Percentiles rank a stretch among this genome's conserved stretches.
Evolutionary conservation across 2,888 invertebrate genomes (phyloP).

Genomic region (Eupelmus urozonus): DNA sequence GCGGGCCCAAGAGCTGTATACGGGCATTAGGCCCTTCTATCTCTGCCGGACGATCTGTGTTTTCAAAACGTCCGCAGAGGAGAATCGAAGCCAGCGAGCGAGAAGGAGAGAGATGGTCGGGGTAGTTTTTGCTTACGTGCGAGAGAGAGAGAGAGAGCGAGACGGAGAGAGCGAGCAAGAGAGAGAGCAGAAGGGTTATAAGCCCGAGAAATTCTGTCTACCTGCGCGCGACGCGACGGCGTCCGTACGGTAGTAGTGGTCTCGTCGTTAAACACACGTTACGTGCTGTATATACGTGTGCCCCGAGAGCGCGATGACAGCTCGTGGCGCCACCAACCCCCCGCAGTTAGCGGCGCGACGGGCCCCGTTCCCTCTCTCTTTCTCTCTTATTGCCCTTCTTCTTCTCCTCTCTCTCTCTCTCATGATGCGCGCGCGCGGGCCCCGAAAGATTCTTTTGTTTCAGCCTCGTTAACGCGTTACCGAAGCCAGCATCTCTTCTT

Average conservation of each 20-base stretch:
- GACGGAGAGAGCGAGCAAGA: conserved; percentile 43
- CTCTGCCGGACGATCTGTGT: conserved; percentile 36
- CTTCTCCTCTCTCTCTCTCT: conserved; percentile 1
- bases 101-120: conserved; percentile 52
- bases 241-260: not conserved
- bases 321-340: conserved; percentile 77
- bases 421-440: conserved; percentile 32
- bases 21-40: conserved; percentile 33
- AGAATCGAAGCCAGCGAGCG: conserved; percentile 35
- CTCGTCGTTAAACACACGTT: not conserved
- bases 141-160: conserved; percentile 49
- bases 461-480: conserved; percentile 76
- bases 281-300: conserved; percentile 34
- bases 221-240: conserved; percentile 52
- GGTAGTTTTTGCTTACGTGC: too few relatives aligned
- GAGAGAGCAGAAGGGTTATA: conserved; percentile 26
- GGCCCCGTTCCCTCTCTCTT: conserved; percentile 60
- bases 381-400: not conserved
- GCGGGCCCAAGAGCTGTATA: not conserved
- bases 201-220: conserved; percentile 54
- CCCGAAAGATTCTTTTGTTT: conserved; percentile 75
- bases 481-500: conserved; percentile 66
- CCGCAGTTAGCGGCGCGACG: conserved; percentile 71
- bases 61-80: conserved; percentile 42
- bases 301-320: conserved; percentile 73